Evolutionary conservation across 2,888 invertebrate genomes (phyloP), one percentile per base, ranked within the genome.

Genomic region (Scaptomyza flava): DNA sequence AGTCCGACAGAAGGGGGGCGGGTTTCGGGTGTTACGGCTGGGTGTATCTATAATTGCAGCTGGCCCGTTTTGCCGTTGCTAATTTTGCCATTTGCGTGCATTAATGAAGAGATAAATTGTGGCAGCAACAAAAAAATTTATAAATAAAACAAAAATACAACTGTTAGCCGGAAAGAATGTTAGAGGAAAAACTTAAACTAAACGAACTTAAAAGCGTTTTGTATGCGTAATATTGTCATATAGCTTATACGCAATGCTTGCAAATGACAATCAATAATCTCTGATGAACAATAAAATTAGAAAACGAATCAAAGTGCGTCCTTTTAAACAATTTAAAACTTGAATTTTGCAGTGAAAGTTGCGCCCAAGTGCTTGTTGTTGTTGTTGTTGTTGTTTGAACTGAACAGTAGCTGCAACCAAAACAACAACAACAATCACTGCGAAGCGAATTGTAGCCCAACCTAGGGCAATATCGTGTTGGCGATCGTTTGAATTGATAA

Each of bases 391-490:
- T 53, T 72, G 53, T 43, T 51, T 7, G 11, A 27, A 27, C 38
- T 64, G 47, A 31, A 56, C 71, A 64, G 51, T 71, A 64, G 65
- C 70, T 12, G 36, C 8, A 57, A 38, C 36, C 48, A 61, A 58
- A 23, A 23, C 58, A 61, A 53, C 45, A 45, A 47, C 53, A 53
- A 47, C 70, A 60, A 60, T 48, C 43, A 57, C 51, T 51, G 45
- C 67, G 45, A 74, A 64, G 17, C 60, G 42, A 54, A 61, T 56
- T 62, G 66, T 68, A 73, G 86, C 86, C 88, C 77, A 88, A 88
- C 84, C 84, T 86, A 85, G 87, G 84, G 84, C 84, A 85, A 85
- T 88, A 88, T 88, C 87, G 83, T 84, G 83, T 88, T 86, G 76
- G 61, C 80, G 88, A 84, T 84, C 83, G 68, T 46, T 70, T 65